These are phyloP conservation scores for Ennomos quercinarius DNA, from an alignment of 2,888 invertebrate genomes.

Conservation along the genomic window DNA sequence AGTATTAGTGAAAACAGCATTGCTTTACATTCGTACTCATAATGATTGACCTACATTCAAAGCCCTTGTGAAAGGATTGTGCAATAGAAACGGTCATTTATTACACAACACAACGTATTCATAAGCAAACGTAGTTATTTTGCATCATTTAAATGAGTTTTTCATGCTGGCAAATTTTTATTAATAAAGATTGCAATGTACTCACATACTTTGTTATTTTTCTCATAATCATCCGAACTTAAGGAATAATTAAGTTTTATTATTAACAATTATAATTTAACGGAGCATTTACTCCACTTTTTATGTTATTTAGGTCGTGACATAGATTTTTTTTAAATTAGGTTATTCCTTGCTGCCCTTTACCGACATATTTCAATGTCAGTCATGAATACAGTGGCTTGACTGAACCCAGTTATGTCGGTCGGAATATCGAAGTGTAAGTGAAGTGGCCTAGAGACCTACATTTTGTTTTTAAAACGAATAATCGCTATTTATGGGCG, in stretches of 20 bases:
- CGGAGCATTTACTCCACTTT: slow-evolving; percentile 15
- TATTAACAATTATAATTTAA: slow-evolving; percentile 2
- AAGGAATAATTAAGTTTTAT: background rate
- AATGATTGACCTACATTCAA: slow-evolving; percentile 84
- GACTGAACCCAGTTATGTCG: slow-evolving; percentile 90
- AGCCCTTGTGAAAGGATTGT: slow-evolving; percentile 86
- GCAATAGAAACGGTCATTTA: slow-evolving; percentile 85
- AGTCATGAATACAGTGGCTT: slow-evolving; percentile 88
- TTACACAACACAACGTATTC: slow-evolving; percentile 82
- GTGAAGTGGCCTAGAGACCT: slow-evolving; percentile 96
- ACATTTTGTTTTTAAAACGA: slow-evolving; percentile 86
- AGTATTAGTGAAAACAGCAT: slow-evolving; percentile 22
- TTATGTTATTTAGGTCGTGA: slow-evolving; percentile 69
- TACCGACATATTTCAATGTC: slow-evolving; percentile 86
- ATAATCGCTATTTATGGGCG: slow-evolving; percentile 69
- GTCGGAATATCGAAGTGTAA: slow-evolving; percentile 92
- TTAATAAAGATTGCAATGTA: slow-evolving; percentile 45
- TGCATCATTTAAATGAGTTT: slow-evolving; percentile 71
- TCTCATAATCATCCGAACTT: slow-evolving; percentile 5
- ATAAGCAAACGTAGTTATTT: slow-evolving; percentile 78
- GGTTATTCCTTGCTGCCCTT: slow-evolving; percentile 83
- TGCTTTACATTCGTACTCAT: slow-evolving; percentile 69
- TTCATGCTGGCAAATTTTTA: slow-evolving; percentile 47
- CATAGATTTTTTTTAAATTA: slow-evolving; percentile 72
- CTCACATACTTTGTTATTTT: slow-evolving; percentile 21